Conservation (phyloP, 2,113 vertebrate genomes). For the Hemiprocne comata region DNA sequence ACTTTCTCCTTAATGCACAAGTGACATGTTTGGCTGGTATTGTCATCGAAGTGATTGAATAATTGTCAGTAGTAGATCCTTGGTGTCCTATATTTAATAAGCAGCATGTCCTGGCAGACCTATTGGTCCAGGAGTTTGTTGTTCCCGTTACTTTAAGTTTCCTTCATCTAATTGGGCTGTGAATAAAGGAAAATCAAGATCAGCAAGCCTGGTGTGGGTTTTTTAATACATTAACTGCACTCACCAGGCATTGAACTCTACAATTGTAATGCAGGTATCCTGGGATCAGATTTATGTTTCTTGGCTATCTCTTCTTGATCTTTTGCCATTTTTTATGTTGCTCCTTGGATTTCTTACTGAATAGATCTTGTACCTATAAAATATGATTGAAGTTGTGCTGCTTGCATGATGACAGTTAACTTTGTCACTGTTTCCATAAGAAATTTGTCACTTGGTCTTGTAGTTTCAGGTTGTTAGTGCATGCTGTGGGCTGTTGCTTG, state of each 20-base stretch:
- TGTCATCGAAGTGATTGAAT: not conserved
- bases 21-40: not conserved
- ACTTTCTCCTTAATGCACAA: not conserved
- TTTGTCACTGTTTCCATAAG: constrained; percentile 45
- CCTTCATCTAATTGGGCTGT: constrained; percentile 11
- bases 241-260: not conserved
- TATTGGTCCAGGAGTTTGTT: not conserved
- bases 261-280: not conserved
- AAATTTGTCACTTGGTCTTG: not conserved
- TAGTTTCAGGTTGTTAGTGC: not conserved
- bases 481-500: not conserved
- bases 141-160: not conserved
- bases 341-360: constrained; percentile 8
- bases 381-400: constrained; percentile 6
- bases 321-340: constrained; percentile 38
- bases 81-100: not conserved
- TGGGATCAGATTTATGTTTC: constrained; percentile 41
- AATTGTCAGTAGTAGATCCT: not conserved
- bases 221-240: not conserved
- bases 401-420: constrained; percentile 29
- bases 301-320: constrained; percentile 25
- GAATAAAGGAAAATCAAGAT: constrained; percentile 47
- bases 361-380: constrained; percentile 17
- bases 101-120: not conserved
- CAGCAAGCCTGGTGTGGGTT: not conserved